These are phyloP conservation scores for Trichogramma evanescens DNA, from an alignment of 2,888 invertebrate species.

Conservation along the genomic window DNA sequence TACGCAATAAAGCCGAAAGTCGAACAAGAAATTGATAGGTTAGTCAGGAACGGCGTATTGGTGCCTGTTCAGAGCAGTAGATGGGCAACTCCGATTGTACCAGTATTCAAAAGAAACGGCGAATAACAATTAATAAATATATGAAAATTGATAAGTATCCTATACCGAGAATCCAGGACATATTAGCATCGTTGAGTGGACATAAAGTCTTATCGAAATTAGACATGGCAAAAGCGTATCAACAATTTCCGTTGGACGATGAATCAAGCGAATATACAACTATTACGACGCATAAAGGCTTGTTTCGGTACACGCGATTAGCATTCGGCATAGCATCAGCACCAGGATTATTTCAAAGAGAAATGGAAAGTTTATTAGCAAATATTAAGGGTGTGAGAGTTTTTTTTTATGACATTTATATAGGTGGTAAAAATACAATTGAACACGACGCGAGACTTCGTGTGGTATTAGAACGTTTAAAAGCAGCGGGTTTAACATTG, in stretches of 20 bases:
- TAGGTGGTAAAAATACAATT: constrained; percentile 29
- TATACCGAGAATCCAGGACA: constrained; percentile 22
- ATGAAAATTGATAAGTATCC: constrained; percentile 27
- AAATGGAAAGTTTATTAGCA: constrained; percentile 29
- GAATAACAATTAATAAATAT: constrained; percentile 32
- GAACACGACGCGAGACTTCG: constrained; percentile 31
- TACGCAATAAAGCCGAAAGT: constrained; percentile 27
- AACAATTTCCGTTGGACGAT: constrained; percentile 33
- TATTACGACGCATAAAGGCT: constrained; percentile 34
- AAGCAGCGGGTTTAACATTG: constrained; percentile 12
- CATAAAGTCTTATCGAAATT: constrained; percentile 29
- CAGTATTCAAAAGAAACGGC: constrained; percentile 35
- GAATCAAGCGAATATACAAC: constrained; percentile 30
- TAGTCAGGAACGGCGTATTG: constrained; percentile 22
- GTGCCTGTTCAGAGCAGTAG: constrained; percentile 25
- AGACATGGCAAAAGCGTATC: constrained; percentile 34
- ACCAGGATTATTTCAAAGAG: constrained; percentile 35
- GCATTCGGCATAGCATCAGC: background rate
- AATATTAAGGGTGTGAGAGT: constrained; percentile 36
- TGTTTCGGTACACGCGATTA: constrained; percentile 24
- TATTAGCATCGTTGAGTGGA: constrained; percentile 19
- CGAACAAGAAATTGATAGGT: constrained; percentile 24
- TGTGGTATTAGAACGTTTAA: constrained; percentile 10
- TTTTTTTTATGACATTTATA: constrained; percentile 41
- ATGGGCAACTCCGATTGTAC: constrained; percentile 37